Conservation (phyloP, 2,113 vertebrate species). For the Phoxinus phoxinus region DNA sequence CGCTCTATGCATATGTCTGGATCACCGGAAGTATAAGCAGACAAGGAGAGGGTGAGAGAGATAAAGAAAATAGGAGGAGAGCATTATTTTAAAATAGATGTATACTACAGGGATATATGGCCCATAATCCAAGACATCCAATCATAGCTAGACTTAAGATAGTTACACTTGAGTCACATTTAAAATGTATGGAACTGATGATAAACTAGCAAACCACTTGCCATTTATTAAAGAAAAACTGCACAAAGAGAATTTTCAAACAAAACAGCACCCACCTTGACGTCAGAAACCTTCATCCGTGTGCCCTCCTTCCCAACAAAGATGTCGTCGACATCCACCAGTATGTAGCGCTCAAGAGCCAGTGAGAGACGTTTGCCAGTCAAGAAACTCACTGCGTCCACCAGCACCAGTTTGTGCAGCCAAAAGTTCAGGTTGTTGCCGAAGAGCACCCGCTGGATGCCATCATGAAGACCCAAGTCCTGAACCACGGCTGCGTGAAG, state of each 20-base stretch:
- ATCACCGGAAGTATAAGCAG: conserved; percentile 27
- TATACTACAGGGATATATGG: no score
- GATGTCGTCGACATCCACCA: conserved; percentile 90
- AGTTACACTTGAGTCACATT: not conserved
- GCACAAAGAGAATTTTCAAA: not conserved
- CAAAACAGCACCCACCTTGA: conserved; percentile 79
- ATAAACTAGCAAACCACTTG: not conserved
- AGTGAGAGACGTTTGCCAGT: conserved; percentile 86
- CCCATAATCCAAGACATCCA: not conserved
- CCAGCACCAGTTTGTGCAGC: conserved; percentile 87
- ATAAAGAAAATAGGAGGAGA: not conserved
- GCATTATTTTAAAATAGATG: no score
- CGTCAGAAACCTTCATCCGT: conserved; percentile 88
- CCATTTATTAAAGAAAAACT: not conserved
- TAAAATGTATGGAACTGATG: not conserved
- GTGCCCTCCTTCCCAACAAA: conserved; percentile 92
- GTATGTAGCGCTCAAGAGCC: conserved; percentile 84
- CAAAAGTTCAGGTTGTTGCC: conserved; percentile 91
- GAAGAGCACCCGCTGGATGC: conserved; percentile 87
- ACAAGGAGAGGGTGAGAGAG: not conserved
- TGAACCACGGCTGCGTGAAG: conserved; percentile 87
- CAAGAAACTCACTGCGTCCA: conserved; percentile 87
- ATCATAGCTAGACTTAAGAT: not conserved
- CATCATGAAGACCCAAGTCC: conserved; percentile 87
- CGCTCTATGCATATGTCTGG: conserved; percentile 38